These are phyloP conservation scores for Campoplex capitator DNA, from an alignment of 2,888 invertebrate species.

Conservation along the genomic window DNA sequence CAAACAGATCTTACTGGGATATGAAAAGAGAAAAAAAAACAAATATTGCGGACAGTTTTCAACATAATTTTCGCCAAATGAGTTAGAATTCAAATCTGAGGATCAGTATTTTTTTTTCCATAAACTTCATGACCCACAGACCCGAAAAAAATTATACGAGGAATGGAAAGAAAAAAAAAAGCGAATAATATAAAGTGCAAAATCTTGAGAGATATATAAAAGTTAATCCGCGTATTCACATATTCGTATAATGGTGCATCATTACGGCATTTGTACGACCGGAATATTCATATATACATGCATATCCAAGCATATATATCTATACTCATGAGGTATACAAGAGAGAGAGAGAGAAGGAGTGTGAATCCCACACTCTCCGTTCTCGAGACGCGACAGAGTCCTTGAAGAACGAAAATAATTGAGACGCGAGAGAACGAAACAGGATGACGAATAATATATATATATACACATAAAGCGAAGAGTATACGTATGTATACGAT, in stretches of 20 bases:
- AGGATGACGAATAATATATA: conserved; percentile 33
- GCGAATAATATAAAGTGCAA: background rate
- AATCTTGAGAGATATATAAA: conserved; percentile 21
- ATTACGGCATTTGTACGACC: conserved; percentile 70
- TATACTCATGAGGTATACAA: background rate
- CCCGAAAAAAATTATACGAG: conserved; percentile 23
- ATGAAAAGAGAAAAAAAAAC: background rate
- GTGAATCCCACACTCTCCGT: conserved; percentile 70
- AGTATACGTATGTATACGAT: conserved; percentile 3
- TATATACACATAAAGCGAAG: background rate
- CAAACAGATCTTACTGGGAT: background rate
- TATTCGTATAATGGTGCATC: conserved; percentile 65
- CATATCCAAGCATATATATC: conserved; percentile 1
- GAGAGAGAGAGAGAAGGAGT: conserved; percentile 22
- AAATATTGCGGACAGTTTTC: background rate
- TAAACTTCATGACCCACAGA: conserved; percentile 52
- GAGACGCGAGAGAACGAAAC: conserved; percentile 71
- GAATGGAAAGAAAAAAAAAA: conserved; percentile 8
- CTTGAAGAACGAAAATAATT: conserved; percentile 79
- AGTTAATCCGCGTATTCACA: conserved; percentile 28
- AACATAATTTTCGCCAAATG: background rate
- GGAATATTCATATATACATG: conserved; percentile 22
- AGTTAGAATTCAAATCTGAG: background rate
- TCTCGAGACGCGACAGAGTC: conserved; percentile 64
- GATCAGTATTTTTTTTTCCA: background rate